Base-by-base conservation (phyloP, 1,140 invertebrate genomes). In the Adelges cooleyi region DNA sequence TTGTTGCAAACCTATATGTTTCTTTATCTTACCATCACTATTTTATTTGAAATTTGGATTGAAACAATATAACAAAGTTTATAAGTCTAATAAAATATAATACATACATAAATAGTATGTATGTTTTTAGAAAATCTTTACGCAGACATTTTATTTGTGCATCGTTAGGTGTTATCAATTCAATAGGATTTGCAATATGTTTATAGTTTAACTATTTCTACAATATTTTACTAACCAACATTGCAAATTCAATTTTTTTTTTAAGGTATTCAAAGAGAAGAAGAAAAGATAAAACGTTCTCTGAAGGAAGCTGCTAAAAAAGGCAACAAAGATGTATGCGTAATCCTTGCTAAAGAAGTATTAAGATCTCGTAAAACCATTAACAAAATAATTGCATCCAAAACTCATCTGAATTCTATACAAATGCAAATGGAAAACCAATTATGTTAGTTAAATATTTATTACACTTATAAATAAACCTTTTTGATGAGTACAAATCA, bases 351-450 rank as follows among this genome's bases (percentile, higher is more conserved):
- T 6, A 99, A 97, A 74, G 95, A 98, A 78, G 84, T 99, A 36
- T 80, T 99, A 29, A 78, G 89, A 67, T 89, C 96, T 0, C 79
- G 92, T 67, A 95, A 93, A 77, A 86, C 92, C 0, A 84, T 94
- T 23, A 87, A 81, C 70, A 92, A 95, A 77, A 87, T 99, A 65
- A 87, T 96, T 73, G 89, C 90, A 0, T 92, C 92, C 0, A 98
- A 98, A 77, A 94, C 96, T n/a, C 95, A 98, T 70, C 77, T 99
- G 4, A 98, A 95, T 75, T 98, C 95, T 2, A 86, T 99, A 15
- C 88, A 93, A 65, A 81, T 98, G 77, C 90, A 94, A 77, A 98
- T 99, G 93, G 95, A 97, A 75, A 94, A 98, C 76, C 96, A 99
- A 75, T 76, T 98, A 68, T 86, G 89, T 92, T 78, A 74, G 76